Evolutionary conservation across 2,113 vertebrate genomes (phyloP).

Genomic region (Pollachius pollachius): DNA sequence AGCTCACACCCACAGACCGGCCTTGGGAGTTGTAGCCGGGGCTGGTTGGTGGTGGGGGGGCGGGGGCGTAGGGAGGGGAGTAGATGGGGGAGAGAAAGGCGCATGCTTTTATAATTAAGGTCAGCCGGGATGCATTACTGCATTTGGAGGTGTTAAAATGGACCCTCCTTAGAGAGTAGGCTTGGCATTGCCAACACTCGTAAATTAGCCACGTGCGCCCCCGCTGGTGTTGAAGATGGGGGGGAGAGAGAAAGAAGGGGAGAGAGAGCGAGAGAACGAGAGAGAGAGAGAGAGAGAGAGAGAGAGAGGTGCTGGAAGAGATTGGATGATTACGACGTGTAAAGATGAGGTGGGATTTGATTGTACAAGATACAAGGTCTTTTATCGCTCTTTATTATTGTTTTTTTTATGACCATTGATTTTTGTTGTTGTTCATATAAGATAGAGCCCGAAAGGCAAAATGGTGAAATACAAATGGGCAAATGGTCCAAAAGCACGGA

Average conservation of each 20-base stretch:
- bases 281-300: neutral
- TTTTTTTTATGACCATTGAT: slow-evolving; percentile 28
- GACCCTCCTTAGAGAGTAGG: slow-evolving; percentile 75
- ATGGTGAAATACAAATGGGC: too few relatives aligned
- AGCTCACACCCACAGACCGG: slow-evolving; percentile 53
- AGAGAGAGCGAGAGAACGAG: neutral
- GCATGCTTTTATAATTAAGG: slow-evolving; percentile 82
- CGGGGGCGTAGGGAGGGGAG: slow-evolving; percentile 15
- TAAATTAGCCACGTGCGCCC: slow-evolving; percentile 72
- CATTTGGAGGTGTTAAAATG: slow-evolving; percentile 81
- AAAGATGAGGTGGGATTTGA: slow-evolving; percentile 51
- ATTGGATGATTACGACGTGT: slow-evolving; percentile 2
- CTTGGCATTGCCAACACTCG: slow-evolving; percentile 72
- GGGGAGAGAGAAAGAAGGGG: slow-evolving; percentile 22
- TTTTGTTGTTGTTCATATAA: slow-evolving; percentile 26
- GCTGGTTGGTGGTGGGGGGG: neutral
- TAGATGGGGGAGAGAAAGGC: slow-evolving; percentile 44
- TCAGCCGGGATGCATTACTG: slow-evolving; percentile 82
- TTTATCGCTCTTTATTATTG: slow-evolving; percentile 14
- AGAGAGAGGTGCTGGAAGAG: neutral
- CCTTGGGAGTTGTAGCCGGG: slow-evolving; percentile 38
- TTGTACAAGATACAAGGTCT: slow-evolving; percentile 37
- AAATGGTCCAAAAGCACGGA: too few relatives aligned
- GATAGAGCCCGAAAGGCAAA: slow-evolving; percentile 12
- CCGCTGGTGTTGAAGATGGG: slow-evolving; percentile 53